Evolutionary conservation across 2,797 vertebrate genomes (phyloP).

Genomic region (Enteromius radiatus): DNA sequence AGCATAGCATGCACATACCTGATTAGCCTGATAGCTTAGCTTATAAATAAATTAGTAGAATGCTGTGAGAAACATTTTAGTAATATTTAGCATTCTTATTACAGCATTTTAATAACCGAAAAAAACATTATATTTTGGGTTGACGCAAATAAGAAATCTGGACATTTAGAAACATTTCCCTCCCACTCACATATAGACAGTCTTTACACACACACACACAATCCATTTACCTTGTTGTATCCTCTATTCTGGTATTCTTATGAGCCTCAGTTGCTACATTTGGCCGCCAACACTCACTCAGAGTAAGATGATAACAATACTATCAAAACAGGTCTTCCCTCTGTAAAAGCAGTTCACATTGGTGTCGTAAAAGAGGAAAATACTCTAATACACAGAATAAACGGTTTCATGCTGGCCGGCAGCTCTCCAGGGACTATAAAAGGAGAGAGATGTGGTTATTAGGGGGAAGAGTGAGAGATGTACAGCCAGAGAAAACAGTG

Average conservation of each 20-base stretch:
- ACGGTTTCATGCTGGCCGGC: conserved; percentile 11
- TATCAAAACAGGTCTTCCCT: conserved; percentile 43
- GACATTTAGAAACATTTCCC: not conserved
- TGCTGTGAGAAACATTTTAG: not conserved
- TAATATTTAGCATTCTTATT: not conserved
- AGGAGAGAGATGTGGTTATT: conserved; percentile 34
- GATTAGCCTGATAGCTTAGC: not conserved
- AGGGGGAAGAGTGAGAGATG: conserved; percentile 9
- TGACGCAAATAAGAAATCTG: not conserved
- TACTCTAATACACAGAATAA: conserved; percentile 47
- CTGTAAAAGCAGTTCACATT: conserved; percentile 53
- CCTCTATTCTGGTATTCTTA: conserved; percentile 32
- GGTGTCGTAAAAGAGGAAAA: conserved; percentile 41
- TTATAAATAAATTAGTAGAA: not conserved
- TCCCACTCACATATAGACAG: not conserved
- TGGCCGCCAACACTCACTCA: conserved; percentile 46
- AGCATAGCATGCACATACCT: not conserved
- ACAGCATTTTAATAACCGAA: not conserved
- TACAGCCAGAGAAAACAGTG: conserved; percentile 45
- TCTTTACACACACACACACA: conserved; percentile 23
- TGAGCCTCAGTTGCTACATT: conserved; percentile 23
- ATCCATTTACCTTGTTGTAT: conserved; percentile 38
- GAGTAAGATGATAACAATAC: conserved; percentile 47
- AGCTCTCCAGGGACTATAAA: conserved; percentile 39
- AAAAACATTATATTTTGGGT: not conserved